Evolutionary conservation across 2,797 vertebrate genomes (phyloP), one percentile per base, ranked within the genome.

Genomic region (Thamnophis elegans): DNA sequence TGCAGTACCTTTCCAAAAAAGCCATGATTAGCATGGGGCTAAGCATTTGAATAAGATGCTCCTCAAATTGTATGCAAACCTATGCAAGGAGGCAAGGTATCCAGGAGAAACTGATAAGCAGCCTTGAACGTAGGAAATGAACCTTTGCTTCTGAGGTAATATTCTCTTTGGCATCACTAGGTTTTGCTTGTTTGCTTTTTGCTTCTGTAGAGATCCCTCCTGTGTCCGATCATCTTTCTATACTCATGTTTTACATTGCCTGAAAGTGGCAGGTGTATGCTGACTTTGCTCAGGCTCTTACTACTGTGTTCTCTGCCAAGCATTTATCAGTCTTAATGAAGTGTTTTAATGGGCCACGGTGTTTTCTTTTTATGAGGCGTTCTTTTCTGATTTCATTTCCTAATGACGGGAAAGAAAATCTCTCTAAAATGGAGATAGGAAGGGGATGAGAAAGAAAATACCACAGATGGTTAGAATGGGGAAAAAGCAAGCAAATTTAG

Each of bases 251-350:
- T 94, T 89, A 88, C 10, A 10, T 26, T 94, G 92, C 62, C 42
- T 59, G 26, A 92, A 94, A 91, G 13, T 89, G 56, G 88, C 36
- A 94, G 85, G 10, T 68, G 26, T 4, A 62, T 59, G 10, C 68
- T 92, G 73, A 85, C 2, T 87, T 36, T 89, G 53, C 73, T 20
- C 90, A 58, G 91, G 1, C 10, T 62, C 36, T 58, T 88, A 59
- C 68, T 85, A 18, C 68, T 5, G 18, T 94, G 22, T 55, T 87
- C 88, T 87, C 91, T 87, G 25, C 59, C 53, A n/a, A 94, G n/a
- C 85, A 92, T 85, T 0, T 78, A n/a, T 91, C 12, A 90, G 36
- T 92, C 9, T 91, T 93, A 93, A 95, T 58, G 65, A 93, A 92
- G 1, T 1, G 0, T 60, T 94, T 94, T 5, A 89, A 91, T 85